Base-by-base conservation (phyloP, 2,888 invertebrate species). In the Erpobdella octoculata region DNA sequence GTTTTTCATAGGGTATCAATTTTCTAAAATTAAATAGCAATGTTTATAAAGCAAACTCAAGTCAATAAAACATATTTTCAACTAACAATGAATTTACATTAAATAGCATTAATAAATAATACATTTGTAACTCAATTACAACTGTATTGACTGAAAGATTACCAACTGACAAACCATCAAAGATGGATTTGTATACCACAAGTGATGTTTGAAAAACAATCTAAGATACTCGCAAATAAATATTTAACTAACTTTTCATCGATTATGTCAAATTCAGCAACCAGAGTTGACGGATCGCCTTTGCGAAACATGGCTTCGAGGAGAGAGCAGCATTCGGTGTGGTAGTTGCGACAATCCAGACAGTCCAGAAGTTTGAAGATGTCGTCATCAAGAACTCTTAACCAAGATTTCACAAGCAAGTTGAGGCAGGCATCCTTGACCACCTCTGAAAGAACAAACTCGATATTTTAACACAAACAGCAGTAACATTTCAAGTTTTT, bases 361-460 rank as follows among this genome's bases (percentile, higher is more conserved):
- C 89, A 89, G 73, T 88, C 87, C 67, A 92, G 84, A n/a, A 93
- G 84, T 6, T 87, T 85, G 21, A 91, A 84, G 59, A 89, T 88
- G 77, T 90, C 88, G 1, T 88, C 88, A 65, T 89, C 86, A 78
- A 89, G 90, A 0, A 87, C 85, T 69, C 88, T 86, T 73, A 92
- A 83, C 93, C 93, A 93, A 1, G 88, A 85, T 0, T 89, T 89
- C 0, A 93, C 83, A 53, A 85, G 76, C 53, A 80, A 80, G 15
- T 76, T 75, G 6, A 78, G 69, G 74, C 81, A 82, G n/a, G 36
- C 12, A 21, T 62, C 36, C 36, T 12, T 31, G n/a, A 62, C 33
- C 33, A 62, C 21, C 33, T 62, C 33, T 62, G n/a, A 9, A 1
- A 12, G 33, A 62, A 5, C 18, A 12, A 61, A n/a, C 33, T n/a